Base-by-base conservation (phyloP, 2,113 vertebrate species). In the Xerus inauris region DNA sequence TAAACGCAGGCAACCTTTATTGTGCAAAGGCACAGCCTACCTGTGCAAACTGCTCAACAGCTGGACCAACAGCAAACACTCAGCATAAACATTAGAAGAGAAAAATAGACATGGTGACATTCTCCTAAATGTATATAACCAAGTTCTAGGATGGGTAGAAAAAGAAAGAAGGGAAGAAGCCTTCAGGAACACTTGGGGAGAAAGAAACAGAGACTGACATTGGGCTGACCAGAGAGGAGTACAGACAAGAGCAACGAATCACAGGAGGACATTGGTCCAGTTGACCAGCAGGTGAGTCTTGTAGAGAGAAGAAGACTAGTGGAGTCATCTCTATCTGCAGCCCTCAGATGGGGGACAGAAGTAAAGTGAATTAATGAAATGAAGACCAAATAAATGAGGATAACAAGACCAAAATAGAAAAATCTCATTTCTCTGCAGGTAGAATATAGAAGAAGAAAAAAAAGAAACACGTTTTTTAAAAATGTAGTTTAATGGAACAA, bases 121-220 rank as follows among this genome's bases (percentile, higher is more conserved):
- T 79, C 11, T 38, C 12, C 38, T 83, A 80, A 59, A 79, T 54
- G 84, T 62, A 42, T 49, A 7, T 13, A 59, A 35, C 72, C 20
- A 42, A 2, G 3, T 47, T 69, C 30, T 32, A 38, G 3, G 2
- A 7, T 30, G 5, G 0, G 10, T 26, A 69, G 22, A 28, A 22
- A 8, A 77, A 20, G 3, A 0, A 0, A 85, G 38, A 28, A 11
- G 5, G 5, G 13, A 42, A 14, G 22, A 16, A 8, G 1, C 0
- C 0, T 42, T 32, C 7, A 86, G 28, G 42, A 89, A 47, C 16
- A 81, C 81, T 85, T 8, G 6, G 7, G 30, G n/a, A 91, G n/a
- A 75, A 65, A 86, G 1, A 67, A 67, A 2, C 40, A 57, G 42
- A 92, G 35, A 26, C 26, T 30, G 45, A 45, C 4, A n/a, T 81